Evolutionary conservation across 2,113 vertebrate species (phyloP), one percentile per base, ranked within the genome.

Genomic region (Oryzias celebensis): DNA sequence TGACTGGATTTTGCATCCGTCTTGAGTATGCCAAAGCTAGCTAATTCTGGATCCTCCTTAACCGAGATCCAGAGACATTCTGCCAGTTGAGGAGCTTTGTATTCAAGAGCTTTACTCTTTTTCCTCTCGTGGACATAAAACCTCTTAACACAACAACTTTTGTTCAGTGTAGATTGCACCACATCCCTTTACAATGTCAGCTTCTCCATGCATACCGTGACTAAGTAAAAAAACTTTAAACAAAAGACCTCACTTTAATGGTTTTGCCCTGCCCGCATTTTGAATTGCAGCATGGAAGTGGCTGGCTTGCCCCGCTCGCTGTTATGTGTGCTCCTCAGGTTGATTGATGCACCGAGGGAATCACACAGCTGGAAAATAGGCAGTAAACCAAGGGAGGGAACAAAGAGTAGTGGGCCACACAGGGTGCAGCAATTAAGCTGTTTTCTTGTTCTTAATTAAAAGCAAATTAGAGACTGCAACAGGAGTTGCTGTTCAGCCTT

Each of bases 381-480:
- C 77, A 77, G 78, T 83, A 84, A 87, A 88, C 78, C 75, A 75
- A 78, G 77, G 77, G 73, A 83, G 74, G 75, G 72, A 82, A 85
- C 78, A 89, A 84, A 88, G 85, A 88, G 65, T 78, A 72, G 72
- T 73, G 78, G 81, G 79, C 85, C 88, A 87, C 89, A 88, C 83
- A 48, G 85, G 81, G 89, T 78, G 86, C 78, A 66, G 85, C 89
- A 88, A 90, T 91, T 90, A 92, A 89, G 85, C 80, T 88, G 87
- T 90, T 91, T 90, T 88, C 84, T 84, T 85, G 77, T 85, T 81
- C 84, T 90, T 91, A 88, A 91, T 92, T 91, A 89, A 92, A 92
- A 88, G 80, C 81, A 83, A 89, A 90, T 92, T 91, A 90, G 84
- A 87, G 80, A 77, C 71, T 75, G 81, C 59, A 68, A 82, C 85